A percentile compares a stretch with the other conserved stretches of the same genome.
Conservation (phyloP, 2,113 vertebrate species). For the Sarotherodon lohbergeri region DNA sequence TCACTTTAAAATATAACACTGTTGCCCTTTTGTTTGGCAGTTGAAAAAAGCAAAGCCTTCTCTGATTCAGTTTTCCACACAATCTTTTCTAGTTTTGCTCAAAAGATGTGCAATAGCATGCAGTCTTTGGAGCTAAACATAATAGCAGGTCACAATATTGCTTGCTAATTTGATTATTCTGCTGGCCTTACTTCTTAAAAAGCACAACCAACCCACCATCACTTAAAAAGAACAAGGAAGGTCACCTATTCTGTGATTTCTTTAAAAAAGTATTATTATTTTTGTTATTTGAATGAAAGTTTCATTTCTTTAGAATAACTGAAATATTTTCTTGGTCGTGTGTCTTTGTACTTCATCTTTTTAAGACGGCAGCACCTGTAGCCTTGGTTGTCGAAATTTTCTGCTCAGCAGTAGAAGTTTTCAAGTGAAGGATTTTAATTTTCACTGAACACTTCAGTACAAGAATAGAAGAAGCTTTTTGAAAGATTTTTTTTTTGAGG, state of each 20-base stretch:
- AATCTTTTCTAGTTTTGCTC: not conserved
- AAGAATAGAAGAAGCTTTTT: not conserved
- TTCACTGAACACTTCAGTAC: not conserved
- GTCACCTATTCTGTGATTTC: not conserved
- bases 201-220: slow-evolving; percentile 25
- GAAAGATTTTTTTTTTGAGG: no score
- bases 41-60: not conserved
- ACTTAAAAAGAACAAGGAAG: slow-evolving; percentile 26
- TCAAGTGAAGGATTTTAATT: slow-evolving; percentile 24
- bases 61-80: not conserved
- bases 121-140: not conserved
- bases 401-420: not conserved
- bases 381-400: slow-evolving; percentile 18
- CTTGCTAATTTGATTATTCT: not conserved
- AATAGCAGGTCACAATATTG: not conserved
- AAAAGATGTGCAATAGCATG: not conserved
- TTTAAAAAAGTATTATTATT: not conserved
- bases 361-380: slow-evolving; percentile 12
- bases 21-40: not conserved
- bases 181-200: slow-evolving; percentile 22
- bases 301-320: not conserved
- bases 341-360: not conserved
- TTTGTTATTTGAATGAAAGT: slow-evolving; percentile 2
- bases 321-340: not conserved
- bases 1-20: not conserved